Percentiles rank a stretch among this genome's conserved stretches.
phyloP scores from a whole-genome alignment of 2,113 vertebrate species.

The Coryphaenoides rupestris region DNA sequence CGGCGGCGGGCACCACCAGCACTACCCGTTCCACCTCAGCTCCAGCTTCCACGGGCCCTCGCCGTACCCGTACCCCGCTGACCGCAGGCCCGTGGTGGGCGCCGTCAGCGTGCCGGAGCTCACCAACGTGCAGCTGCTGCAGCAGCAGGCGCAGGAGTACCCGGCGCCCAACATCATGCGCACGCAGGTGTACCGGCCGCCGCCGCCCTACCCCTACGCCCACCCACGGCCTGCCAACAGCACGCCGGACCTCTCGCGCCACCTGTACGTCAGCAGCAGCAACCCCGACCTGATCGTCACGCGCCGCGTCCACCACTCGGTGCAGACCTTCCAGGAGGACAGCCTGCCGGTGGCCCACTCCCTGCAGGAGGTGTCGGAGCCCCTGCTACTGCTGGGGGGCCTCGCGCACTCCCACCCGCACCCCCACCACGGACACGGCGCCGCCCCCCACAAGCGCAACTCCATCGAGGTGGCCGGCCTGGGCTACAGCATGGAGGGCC shows the following conservation, averaged over 20 bases:
- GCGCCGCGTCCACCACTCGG: constrained; percentile 91
- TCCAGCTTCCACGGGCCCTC: constrained; percentile 92
- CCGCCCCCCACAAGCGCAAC: constrained; percentile 86
- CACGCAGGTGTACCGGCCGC: constrained; percentile 91
- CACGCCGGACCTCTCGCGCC: constrained; percentile 92
- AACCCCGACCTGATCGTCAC: constrained; percentile 96
- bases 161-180: constrained; percentile 91
- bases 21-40: constrained; percentile 84
- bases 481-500: constrained; percentile 81
- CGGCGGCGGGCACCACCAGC: constrained; percentile 67
- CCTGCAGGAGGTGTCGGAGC: constrained; percentile 94
- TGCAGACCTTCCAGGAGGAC: constrained; percentile 97
- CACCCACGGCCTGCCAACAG: constrained; percentile 91
- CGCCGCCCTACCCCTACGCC: constrained; percentile 85
- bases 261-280: constrained; percentile 91
- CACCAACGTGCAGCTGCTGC: constrained; percentile 91
- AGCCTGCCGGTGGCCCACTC: constrained; percentile 95
- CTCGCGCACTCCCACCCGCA: constrained; percentile 69
- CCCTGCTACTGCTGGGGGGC: constrained; percentile 76
- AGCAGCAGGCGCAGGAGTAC: constrained; percentile 94
- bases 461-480: constrained; percentile 92
- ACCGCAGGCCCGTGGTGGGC: constrained; percentile 86
- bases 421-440: too few species aligned
- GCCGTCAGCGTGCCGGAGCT: constrained; percentile 94
- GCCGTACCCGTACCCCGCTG: constrained; percentile 83